Evolutionary conservation across 1,140 invertebrate genomes (phyloP), one percentile per base, ranked within the genome.

Genomic region (Drosophila bocqueti): DNA sequence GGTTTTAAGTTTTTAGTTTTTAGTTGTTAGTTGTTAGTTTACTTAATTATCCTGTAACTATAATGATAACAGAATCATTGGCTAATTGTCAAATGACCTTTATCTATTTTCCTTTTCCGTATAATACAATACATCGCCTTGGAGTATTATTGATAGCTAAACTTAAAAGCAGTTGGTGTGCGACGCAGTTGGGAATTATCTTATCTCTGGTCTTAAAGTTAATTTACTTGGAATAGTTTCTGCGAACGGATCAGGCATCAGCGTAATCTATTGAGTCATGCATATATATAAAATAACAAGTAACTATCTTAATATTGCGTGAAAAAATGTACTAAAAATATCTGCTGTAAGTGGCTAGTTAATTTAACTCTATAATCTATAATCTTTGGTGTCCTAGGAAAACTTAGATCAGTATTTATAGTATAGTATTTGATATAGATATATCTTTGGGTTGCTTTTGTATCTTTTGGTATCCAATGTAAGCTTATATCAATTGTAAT

Each of bases 261-360:
- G 62, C 15, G 40, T 71, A 69, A 71, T 69, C 50, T 71, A 57
- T 69, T 57, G 50, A 69, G 49, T 71, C 68, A 71, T 55, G 13
- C 47, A 24, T 13, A 13, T 15, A 11, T 0, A 11, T 36, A 26
- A 43, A 52, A 29, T 65, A 50, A 21, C 16, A 7, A 69, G 24
- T 24, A 43, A 43, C n/a, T 18, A n/a, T 4, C 42, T 43, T n/a
- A 9, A 9, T 11, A 11, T 11, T 10, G 10, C 8, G 9, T 34
- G 0, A 10, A 34, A 29, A 29, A 29, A 2, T n/a, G n/a, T 31
- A 8, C 21, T 8, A 9, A 13, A 55, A 45, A 10, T 29, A 24
- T 16, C 26, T 13, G 15, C 18, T 31, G n/a, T 21, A 46, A 60
- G 10, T 29, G 7, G 0, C 0, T 42, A 42, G 5, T n/a, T 26